Base-by-base conservation (phyloP, 64 coral and sea anemone species). In the Pocillopora verrucosa region DNA sequence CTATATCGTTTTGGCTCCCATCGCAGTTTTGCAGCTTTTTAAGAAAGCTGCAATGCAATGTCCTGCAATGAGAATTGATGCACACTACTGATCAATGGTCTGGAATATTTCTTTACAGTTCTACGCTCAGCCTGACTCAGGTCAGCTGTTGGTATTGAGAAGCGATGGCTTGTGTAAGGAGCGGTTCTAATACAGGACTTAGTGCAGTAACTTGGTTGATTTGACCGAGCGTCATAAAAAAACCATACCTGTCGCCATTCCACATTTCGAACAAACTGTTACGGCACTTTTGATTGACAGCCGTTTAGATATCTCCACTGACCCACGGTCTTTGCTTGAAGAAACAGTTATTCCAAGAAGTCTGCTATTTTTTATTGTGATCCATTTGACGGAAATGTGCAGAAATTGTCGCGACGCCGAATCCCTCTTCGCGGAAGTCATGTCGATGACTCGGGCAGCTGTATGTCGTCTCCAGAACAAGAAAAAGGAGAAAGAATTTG, bases 351-450 rank as follows among this genome's bases (percentile, higher is more conserved):
- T n/a, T n/a, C n/a, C n/a, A n/a, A n/a, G n/a, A n/a, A n/a, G n/a
- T n/a, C n/a, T n/a, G n/a, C n/a, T n/a, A n/a, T n/a, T n/a, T n/a
- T n/a, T n/a, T n/a, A n/a, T n/a, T n/a, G n/a, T n/a, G n/a, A n/a
- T n/a, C n/a, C n/a, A n/a, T n/a, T n/a, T n/a, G n/a, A n/a, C n/a
- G n/a, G n/a, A n/a, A n/a, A n/a, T n/a, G n/a, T n/a, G n/a, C n/a
- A n/a, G n/a, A n/a, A n/a, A n/a, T n/a, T n/a, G n/a, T 77, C 20
- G 86, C 87, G 5, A 92, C 80, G 13, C 94, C 86, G 59, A 96
- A 92, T 35, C 94, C 90, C 89, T 92, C 94, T 25, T 96, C 94
- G 10, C 90, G 73, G 73, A 96, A 96, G 35, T 96, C 86, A 24
- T 95, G 94, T 36, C 92, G 86, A 3, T 89, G 89, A 45, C 78